Evolutionary conservation across 1,140 invertebrate species (phyloP).

Genomic region (Acarapis woodi): DNA sequence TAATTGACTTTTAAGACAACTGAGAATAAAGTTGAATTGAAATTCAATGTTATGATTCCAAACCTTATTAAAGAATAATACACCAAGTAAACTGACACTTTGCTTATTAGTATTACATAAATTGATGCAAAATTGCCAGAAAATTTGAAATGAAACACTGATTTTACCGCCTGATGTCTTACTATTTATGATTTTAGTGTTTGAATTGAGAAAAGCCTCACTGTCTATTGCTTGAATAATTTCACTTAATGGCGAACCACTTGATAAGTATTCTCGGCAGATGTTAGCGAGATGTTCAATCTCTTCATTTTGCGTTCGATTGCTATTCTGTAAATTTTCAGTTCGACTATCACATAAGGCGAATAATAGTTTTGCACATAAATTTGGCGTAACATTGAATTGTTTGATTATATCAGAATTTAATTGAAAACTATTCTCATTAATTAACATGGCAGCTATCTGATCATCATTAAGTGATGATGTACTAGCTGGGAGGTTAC

Average conservation of each 20-base stretch:
- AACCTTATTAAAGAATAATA: conserved; percentile 8
- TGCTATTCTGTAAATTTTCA: background rate
- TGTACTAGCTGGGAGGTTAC: background rate
- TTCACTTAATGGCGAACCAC: conserved; percentile 8
- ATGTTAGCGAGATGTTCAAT: conserved; percentile 8
- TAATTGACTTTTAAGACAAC: conserved; percentile 7
- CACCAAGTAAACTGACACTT: conserved; percentile 7
- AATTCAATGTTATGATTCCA: conserved; percentile 10
- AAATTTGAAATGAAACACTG: conserved; percentile 1
- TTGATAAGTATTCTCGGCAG: conserved; percentile 7
- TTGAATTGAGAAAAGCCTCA: conserved; percentile 5
- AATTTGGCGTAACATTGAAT: conserved; percentile 6
- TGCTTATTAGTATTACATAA: conserved; percentile 10
- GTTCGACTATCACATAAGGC: conserved; percentile 3
- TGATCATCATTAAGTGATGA: conserved; percentile 3
- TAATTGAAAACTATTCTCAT: conserved; percentile 6
- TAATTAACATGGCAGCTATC: conserved; percentile 4
- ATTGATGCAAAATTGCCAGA: conserved; percentile 11
- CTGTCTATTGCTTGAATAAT: conserved; percentile 7
- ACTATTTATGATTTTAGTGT: conserved; percentile 6
- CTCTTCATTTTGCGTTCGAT: conserved; percentile 2
- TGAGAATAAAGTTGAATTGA: conserved; percentile 9
- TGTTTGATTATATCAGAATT: conserved; percentile 5
- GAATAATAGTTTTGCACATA: conserved; percentile 5
- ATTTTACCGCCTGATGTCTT: conserved; percentile 1